Percentiles rank a stretch among this genome's conserved stretches.
Conservation (phyloP, 1,140 invertebrate species). For the Zaprionus vittiger region DNA sequence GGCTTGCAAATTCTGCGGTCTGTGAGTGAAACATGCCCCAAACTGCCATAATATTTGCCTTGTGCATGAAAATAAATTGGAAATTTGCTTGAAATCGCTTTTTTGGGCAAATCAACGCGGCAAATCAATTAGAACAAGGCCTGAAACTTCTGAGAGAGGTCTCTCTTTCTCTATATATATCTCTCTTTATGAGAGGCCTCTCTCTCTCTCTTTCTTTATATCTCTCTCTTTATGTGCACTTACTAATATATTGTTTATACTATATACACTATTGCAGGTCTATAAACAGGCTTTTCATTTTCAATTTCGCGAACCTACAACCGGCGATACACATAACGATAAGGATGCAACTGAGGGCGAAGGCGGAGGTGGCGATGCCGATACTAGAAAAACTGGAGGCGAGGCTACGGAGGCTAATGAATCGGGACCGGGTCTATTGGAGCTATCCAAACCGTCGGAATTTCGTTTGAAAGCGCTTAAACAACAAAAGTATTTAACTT, state of each 20-base stretch:
- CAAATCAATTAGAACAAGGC: slow-evolving; percentile 70
- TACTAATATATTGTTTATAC: slow-evolving; percentile 1
- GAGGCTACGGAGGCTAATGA: slow-evolving; percentile 74
- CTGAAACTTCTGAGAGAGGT: neutral
- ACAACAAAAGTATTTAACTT: slow-evolving; percentile 84
- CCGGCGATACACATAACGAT: slow-evolving; percentile 66
- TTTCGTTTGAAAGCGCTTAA: slow-evolving; percentile 84
- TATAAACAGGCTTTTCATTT: slow-evolving; percentile 74
- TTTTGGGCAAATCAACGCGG: slow-evolving; percentile 52
- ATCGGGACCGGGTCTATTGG: slow-evolving; percentile 78
- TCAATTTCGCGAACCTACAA: slow-evolving; percentile 84
- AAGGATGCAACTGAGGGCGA: slow-evolving; percentile 39
- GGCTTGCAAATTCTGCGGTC: slow-evolving; percentile 71
- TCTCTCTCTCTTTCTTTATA: slow-evolving; percentile 17
- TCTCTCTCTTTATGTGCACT: slow-evolving; percentile 5
- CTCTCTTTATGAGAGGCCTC: neutral
- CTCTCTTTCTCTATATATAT: slow-evolving; percentile 7
- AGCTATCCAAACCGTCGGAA: slow-evolving; percentile 84
- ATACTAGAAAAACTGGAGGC: slow-evolving; percentile 40
- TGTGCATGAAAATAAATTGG: slow-evolving; percentile 76
- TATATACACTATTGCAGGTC: slow-evolving; percentile 57
- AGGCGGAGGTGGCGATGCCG: slow-evolving; percentile 32
- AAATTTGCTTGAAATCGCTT: slow-evolving; percentile 62
- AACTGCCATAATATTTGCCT: slow-evolving; percentile 70
- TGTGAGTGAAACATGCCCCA: slow-evolving; percentile 25